Conservation (phyloP, 2,113 vertebrate genomes). For the Cryptomyrus ogoouensis region DNA sequence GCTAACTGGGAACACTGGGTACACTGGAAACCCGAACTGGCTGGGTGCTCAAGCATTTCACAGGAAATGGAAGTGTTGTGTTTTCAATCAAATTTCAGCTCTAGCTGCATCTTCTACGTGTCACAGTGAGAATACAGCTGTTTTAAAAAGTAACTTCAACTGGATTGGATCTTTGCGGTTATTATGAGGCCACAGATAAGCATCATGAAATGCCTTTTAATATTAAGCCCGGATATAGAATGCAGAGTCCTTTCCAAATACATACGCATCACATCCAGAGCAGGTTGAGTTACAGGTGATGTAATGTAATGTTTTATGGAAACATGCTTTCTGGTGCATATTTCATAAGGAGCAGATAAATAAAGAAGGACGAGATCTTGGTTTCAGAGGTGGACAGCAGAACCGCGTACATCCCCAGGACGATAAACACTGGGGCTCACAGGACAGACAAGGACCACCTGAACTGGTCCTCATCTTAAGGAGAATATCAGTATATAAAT, state of each 20-base stretch:
- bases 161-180: not conserved
- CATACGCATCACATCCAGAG: not conserved
- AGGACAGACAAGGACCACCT: not conserved
- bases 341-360: constrained; percentile 37
- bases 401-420: not conserved
- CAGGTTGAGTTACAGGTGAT: constrained; percentile 36
- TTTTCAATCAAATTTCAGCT: not conserved
- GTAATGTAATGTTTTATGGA: constrained; percentile 43
- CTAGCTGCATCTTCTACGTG: not conserved
- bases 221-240: not conserved
- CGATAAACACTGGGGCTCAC: not conserved
- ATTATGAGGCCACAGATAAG: not conserved
- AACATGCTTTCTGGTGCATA: constrained; percentile 49
- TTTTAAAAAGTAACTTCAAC: not conserved
- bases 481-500: not conserved
- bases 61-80: not conserved
- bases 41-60: not conserved
- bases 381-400: not conserved
- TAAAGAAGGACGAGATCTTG: not conserved
- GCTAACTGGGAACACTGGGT: not conserved
- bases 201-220: not conserved
- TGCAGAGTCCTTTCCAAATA: not conserved
- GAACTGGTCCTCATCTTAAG: not conserved
- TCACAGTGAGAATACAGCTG: not conserved
- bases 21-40: not conserved